Evolutionary conservation across 2,888 invertebrate genomes (phyloP).

Genomic region (Drosophila helvetica): DNA sequence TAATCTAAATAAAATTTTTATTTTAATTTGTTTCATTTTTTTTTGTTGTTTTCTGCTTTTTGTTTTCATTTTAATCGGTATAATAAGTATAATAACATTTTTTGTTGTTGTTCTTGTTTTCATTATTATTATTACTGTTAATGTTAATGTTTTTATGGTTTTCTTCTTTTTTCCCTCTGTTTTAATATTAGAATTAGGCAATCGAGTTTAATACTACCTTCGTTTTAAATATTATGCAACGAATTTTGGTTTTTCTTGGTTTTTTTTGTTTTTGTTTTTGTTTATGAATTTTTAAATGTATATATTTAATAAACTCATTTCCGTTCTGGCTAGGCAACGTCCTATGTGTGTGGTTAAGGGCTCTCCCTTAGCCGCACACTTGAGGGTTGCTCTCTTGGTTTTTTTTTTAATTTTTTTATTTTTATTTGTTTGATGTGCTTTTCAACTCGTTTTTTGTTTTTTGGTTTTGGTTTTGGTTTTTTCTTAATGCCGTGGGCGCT

Average conservation of each 20-base stretch:
- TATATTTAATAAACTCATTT: constrained; percentile 79
- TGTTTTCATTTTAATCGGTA: constrained; percentile 82
- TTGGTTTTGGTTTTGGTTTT: constrained; percentile 19
- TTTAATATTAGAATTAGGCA: constrained; percentile 83
- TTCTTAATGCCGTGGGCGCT: constrained; percentile 66
- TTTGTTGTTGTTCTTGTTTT: constrained; percentile 74
- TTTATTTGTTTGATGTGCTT: constrained; percentile 50
- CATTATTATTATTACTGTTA: constrained; percentile 76
- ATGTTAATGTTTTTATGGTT: constrained; percentile 73
- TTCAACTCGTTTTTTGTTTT: constrained; percentile 47
- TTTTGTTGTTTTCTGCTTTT: constrained; percentile 75
- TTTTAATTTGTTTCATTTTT: constrained; percentile 81
- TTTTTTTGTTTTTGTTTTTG: constrained; percentile 47
- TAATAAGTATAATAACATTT: constrained; percentile 83
- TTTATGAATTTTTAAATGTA: constrained; percentile 72
- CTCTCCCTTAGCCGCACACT: constrained; percentile 35
- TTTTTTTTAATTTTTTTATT: constrained; percentile 32
- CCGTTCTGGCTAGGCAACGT: constrained; percentile 75
- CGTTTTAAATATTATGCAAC: constrained; percentile 81
- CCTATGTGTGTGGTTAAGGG: constrained; percentile 30
- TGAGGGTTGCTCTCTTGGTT: constrained; percentile 59
- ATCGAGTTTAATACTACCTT: constrained; percentile 81
- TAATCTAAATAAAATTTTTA: constrained; percentile 83
- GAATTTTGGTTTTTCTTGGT: constrained; percentile 62
- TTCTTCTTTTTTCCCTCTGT: constrained; percentile 64